A percentile compares a stretch with the other conserved stretches of the same genome.
Evolutionary conservation across 2,797 vertebrate genomes (phyloP).

Genomic region (Mus minutoides): DNA sequence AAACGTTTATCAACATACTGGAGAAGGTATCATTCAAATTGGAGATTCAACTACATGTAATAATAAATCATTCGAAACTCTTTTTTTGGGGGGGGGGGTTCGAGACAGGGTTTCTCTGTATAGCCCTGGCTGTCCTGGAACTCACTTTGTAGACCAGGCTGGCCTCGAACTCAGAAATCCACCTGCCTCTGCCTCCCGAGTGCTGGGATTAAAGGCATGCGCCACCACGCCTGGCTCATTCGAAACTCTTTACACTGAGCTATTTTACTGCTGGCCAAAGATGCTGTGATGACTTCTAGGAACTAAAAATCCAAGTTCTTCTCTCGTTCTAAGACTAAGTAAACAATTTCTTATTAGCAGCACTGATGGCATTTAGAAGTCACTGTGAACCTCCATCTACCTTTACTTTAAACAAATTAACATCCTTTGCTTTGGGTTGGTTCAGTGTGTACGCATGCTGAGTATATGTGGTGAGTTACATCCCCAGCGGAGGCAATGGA

Average conservation of each 20-base stretch:
- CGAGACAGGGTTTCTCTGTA: too few relatives aligned
- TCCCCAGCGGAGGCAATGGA: neutral
- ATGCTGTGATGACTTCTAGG: slow-evolving; percentile 2
- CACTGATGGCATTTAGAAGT: slow-evolving; percentile 26
- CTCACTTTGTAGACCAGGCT: too few relatives aligned
- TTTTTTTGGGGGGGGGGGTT: too few relatives aligned
- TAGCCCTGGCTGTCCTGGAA: too few relatives aligned
- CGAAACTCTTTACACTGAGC: slow-evolving; percentile 36
- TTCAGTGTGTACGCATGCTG: neutral
- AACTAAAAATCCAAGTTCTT: slow-evolving; percentile 12
- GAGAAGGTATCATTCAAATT: neutral
- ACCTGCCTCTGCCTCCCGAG: too few relatives aligned
- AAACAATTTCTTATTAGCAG: slow-evolving; percentile 38
- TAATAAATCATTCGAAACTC: slow-evolving; percentile 21
- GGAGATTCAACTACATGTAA: slow-evolving; percentile 15
- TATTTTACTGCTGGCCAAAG: neutral
- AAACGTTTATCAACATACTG: slow-evolving; percentile 33
- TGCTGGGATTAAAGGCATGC: too few relatives aligned
- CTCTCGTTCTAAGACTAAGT: slow-evolving; percentile 18
- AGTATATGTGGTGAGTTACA: neutral
- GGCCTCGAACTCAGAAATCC: too few relatives aligned
- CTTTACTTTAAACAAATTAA: slow-evolving; percentile 60
- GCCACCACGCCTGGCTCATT: too few relatives aligned
- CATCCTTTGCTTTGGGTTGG: neutral
- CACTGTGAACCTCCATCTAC: neutral